phyloP scores from a whole-genome alignment of 2,113 vertebrate genomes.

The Malurus melanocephalus region DNA sequence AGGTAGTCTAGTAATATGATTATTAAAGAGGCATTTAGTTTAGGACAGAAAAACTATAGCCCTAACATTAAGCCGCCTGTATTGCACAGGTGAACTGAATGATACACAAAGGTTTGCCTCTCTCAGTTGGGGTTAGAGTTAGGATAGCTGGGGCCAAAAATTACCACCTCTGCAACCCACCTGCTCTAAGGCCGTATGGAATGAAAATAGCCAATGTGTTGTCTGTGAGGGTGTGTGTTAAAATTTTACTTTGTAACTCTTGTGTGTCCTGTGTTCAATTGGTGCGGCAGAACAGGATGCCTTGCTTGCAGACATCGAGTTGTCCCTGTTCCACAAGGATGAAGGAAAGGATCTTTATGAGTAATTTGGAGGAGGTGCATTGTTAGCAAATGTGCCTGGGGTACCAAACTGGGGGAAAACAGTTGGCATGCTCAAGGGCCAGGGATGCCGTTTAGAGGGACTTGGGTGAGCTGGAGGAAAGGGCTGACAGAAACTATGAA shows the following conservation, averaged over 20 bases:
- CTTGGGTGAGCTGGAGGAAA: neutral
- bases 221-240: neutral
- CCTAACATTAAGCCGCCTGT: neutral
- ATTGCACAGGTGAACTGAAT: neutral
- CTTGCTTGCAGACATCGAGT: neutral
- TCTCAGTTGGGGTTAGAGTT: neutral
- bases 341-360: neutral
- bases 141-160: neutral
- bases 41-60: neutral
- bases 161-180: neutral
- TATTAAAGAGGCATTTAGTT: neutral
- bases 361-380: neutral
- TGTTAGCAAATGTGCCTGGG: neutral
- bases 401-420: neutral
- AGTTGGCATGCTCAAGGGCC: rapidly evolving
- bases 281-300: neutral
- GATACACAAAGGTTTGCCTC: neutral
- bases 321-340: neutral
- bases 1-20: neutral
- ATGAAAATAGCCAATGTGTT: rapidly evolving
- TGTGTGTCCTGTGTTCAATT: neutral
- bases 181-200: neutral
- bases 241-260: neutral
- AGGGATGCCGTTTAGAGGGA: neutral
- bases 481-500: neutral